phyloP scores from a whole-genome alignment of 2,888 invertebrate genomes.

The Hydrotaea diabolus region DNA sequence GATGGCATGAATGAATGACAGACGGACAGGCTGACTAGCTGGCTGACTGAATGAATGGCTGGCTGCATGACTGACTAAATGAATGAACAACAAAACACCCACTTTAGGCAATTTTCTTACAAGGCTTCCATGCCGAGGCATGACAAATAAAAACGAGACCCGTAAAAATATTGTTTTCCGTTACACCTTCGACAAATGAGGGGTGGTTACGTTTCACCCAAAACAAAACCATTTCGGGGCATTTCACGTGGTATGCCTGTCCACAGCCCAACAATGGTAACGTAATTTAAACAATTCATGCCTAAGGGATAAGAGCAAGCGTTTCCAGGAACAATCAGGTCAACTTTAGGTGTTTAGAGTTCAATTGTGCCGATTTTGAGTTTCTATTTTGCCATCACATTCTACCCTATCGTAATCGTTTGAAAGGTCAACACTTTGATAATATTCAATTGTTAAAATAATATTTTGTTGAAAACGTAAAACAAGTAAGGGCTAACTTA shows the following conservation, averaged over 20 bases:
- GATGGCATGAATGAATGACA: background rate
- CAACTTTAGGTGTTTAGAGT: no score
- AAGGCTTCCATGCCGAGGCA: background rate
- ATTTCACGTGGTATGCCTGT: background rate
- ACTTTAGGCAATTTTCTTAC: slow-evolving; percentile 43
- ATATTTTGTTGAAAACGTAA: no score
- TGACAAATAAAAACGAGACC: background rate
- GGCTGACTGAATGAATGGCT: no score
- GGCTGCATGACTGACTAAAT: background rate
- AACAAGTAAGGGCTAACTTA: no score
- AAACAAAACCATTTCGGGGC: background rate
- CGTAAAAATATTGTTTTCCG: slow-evolving; percentile 30
- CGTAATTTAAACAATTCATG: no score
- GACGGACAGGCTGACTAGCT: background rate
- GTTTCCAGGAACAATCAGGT: no score
- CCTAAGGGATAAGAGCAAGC: no score
- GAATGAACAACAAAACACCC: slow-evolving; percentile 32
- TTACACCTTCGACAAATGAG: slow-evolving; percentile 40
- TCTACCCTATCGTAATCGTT: no score
- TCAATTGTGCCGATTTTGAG: no score
- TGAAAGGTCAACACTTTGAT: no score
- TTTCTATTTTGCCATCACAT: no score
- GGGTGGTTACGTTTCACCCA: background rate
- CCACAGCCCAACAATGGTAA: background rate
- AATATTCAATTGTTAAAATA: no score